These are phyloP conservation scores for Tetragonula carbonaria DNA, from an alignment of 2,888 invertebrate species.

Conservation along the genomic window DNA sequence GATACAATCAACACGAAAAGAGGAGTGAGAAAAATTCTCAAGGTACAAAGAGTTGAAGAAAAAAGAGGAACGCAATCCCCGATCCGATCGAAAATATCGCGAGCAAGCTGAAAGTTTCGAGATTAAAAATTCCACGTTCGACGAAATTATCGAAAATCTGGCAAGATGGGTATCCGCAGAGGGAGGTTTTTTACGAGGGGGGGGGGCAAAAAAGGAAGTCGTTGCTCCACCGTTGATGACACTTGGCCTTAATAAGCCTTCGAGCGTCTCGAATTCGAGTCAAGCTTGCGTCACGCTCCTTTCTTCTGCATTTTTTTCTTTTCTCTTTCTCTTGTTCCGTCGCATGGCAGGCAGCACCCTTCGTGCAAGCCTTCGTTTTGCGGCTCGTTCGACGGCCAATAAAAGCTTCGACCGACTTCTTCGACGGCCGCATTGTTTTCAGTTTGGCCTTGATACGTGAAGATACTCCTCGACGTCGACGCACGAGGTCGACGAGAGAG, in stretches of 20 bases:
- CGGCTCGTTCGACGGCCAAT: conserved; percentile 8
- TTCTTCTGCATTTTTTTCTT: not conserved
- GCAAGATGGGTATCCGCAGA: conserved; percentile 2
- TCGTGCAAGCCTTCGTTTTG: not conserved
- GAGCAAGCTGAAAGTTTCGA: no score
- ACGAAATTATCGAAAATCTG: conserved; percentile 51
- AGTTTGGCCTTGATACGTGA: conserved; percentile 48
- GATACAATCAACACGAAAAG: no score
- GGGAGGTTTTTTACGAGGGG: not conserved
- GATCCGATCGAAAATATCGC: not conserved
- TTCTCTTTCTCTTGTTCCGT: no score
- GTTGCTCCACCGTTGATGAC: conserved; percentile 69
- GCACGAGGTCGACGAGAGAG: conserved; percentile 1
- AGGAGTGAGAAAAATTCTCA: no score
- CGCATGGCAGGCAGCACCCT: no score
- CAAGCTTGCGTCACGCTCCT: conserved; percentile 42
- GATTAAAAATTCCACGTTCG: conserved; percentile 24
- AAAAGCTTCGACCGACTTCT: conserved; percentile 49
- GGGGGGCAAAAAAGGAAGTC: conserved; percentile 30
- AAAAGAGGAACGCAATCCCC: not conserved
- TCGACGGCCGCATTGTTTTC: conserved; percentile 51
- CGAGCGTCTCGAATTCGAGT: conserved; percentile 73
- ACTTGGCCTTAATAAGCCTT: conserved; percentile 82
- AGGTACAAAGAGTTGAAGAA: not conserved
- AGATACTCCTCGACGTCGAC: not conserved